A percentile compares a stretch with the other conserved stretches of the same genome.
These are phyloP conservation scores for Leptinotarsa peninsularis DNA, from an alignment of 2,888 invertebrate genomes.

Conservation along the genomic window DNA sequence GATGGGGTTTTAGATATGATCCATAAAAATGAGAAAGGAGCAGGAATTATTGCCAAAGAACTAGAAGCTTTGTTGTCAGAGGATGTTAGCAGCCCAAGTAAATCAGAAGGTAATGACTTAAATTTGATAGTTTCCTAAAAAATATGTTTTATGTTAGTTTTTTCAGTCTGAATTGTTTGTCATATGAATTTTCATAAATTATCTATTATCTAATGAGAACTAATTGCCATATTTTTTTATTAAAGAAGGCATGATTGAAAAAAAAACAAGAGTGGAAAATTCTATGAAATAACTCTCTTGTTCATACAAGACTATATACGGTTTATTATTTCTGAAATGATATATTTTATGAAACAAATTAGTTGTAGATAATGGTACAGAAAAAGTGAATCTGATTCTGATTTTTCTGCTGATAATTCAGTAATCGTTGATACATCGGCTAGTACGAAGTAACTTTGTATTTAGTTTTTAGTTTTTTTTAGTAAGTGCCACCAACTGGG, in stretches of 20 bases:
- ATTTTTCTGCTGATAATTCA: background rate
- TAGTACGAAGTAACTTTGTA: background rate
- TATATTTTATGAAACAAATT: background rate
- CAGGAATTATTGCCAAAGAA: slow-evolving; percentile 22
- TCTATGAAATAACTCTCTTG: no score
- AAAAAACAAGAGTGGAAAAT: no score
- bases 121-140: background rate
- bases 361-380: background rate
- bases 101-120: background rate
- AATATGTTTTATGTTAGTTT: background rate
- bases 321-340: background rate
- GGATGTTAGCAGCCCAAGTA: background rate
- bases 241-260: no score
- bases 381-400: background rate
- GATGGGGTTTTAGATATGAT: background rate
- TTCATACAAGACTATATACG: no score
- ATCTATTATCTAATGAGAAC: no score
- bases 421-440: background rate
- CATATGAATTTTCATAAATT: no score
- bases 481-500: no score
- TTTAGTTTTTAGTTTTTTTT: background rate
- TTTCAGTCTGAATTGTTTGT: background rate
- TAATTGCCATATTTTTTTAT: no score
- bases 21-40: slow-evolving; percentile 4
- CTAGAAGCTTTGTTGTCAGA: background rate